Evolutionary conservation across 2,888 invertebrate species (phyloP).

Genomic region (Tipula confusa): DNA sequence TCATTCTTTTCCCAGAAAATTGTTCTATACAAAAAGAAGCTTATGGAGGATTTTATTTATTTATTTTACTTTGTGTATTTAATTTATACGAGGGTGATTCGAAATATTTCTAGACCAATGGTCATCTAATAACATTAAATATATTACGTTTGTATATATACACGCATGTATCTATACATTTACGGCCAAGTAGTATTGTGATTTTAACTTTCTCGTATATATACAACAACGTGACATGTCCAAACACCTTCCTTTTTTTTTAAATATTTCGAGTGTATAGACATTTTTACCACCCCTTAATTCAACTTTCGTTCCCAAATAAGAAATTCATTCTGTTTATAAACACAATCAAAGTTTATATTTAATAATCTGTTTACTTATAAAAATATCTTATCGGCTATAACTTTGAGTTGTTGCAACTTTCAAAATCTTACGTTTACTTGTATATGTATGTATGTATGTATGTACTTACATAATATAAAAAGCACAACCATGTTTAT

Average conservation of each 20-base stretch:
- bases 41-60: conserved; percentile 20
- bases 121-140: neutral
- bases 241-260: neutral
- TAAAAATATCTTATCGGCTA: conserved; percentile 25
- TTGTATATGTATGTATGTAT: too few species aligned
- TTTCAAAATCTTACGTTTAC: conserved; percentile 3
- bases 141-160: neutral
- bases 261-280: neutral
- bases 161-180: neutral
- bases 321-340: neutral
- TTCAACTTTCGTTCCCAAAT: neutral
- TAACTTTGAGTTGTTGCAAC: conserved; percentile 12
- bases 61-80: neutral
- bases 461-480: too few species aligned
- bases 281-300: neutral
- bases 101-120: neutral
- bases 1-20: neutral
- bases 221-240: neutral
- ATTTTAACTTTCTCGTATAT: neutral
- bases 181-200: neutral
- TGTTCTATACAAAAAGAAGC: neutral
- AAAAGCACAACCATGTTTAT: conserved; percentile 3
- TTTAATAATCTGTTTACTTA: conserved; percentile 25
- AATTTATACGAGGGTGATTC: conserved; percentile 1
- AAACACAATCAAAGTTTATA: conserved; percentile 12